Conservation (phyloP, 1,140 invertebrate genomes). For the Panulirus ornatus region DNA sequence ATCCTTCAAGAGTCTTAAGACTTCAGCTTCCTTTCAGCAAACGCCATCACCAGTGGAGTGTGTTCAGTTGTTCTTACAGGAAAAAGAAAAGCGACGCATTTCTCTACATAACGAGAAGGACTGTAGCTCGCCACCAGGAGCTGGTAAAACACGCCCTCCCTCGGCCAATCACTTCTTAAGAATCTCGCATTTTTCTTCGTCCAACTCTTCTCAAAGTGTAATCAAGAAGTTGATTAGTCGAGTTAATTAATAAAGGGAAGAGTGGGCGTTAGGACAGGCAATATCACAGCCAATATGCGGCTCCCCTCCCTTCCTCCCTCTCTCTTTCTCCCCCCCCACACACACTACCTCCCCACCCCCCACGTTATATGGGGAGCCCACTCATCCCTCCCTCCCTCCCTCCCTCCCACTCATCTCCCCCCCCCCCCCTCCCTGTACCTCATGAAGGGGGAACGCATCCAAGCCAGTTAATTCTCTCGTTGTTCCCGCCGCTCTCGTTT, state of each 20-base stretch:
- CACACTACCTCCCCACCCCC: background rate
- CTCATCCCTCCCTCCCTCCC: background rate
- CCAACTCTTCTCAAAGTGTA: conserved; percentile 61
- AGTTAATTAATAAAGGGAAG: conserved; percentile 61
- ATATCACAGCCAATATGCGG: background rate
- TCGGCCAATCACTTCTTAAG: conserved; percentile 1
- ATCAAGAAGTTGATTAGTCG: conserved; percentile 63
- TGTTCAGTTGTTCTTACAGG: too few relatives aligned
- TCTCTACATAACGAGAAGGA: too few relatives aligned
- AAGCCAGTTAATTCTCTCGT: background rate
- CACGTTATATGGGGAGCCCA: too few relatives aligned
- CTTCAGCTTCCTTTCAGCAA: too few relatives aligned
- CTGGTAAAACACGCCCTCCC: too few relatives aligned
- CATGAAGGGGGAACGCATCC: too few relatives aligned
- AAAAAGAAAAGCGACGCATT: too few relatives aligned
- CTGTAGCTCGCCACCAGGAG: too few relatives aligned
- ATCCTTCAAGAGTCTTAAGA: too few relatives aligned
- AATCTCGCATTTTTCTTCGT: conserved; percentile 26
- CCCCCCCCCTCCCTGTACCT: background rate
- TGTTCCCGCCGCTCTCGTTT: background rate
- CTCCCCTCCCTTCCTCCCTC: background rate
- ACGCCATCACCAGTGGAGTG: too few relatives aligned
- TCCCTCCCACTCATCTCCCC: background rate
- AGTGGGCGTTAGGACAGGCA: background rate
- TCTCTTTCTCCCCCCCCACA: background rate